Base-by-base conservation (phyloP, 2,888 invertebrate species). In the Dinocampus coccinellae region DNA sequence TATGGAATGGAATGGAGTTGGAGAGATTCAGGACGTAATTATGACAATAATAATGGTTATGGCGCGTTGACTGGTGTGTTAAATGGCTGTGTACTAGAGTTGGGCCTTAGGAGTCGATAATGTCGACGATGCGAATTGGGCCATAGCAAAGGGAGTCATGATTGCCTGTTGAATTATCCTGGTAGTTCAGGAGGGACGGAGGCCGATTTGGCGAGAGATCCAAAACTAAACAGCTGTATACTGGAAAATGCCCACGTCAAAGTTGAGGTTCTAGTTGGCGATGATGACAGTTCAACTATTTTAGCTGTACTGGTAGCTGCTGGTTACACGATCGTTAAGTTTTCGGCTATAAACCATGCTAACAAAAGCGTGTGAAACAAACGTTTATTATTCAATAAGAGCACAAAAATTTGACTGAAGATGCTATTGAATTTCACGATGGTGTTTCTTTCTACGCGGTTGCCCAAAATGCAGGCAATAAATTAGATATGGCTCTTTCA, bases 21-120 rank as follows among this genome's bases (percentile, higher is more conserved):
- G n/a, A n/a, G n/a, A n/a, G n/a, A n/a, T n/a, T n/a, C 36, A 11
- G 79, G 80, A 9, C 36, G 76, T 33, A 68, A 71, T 22, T 81
- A 82, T 33, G 77, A 81, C 64, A 81, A 79, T 61, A 68, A 76
- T 13, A 79, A 77, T 67, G 79, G 77, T n/a, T 78, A 66, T 47
- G 77, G 76, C 9, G 74, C 79, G 9, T 53, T 79, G 0, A 77
- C 81, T 29, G 78, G 80, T 11, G 20, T 16, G 34, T 55, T 71
- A 34, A 67, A 67, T 26, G 58, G 73, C 10, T 58, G 60, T 69
- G 70, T 79, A 7, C 47, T 81, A n/a, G 78, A 75, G 47, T 82
- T 75, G 66, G 60, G 65, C 10, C 76, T 78, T 0, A 53, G 70
- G 9, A 81, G 77, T 64, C 68, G 78, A 53, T 75, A 79, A 68